Percentiles rank a stretch among this genome's conserved stretches.
These are phyloP conservation scores for Rhadinocentrus ornatus DNA, from an alignment of 2,797 vertebrate genomes.

Conservation along the genomic window DNA sequence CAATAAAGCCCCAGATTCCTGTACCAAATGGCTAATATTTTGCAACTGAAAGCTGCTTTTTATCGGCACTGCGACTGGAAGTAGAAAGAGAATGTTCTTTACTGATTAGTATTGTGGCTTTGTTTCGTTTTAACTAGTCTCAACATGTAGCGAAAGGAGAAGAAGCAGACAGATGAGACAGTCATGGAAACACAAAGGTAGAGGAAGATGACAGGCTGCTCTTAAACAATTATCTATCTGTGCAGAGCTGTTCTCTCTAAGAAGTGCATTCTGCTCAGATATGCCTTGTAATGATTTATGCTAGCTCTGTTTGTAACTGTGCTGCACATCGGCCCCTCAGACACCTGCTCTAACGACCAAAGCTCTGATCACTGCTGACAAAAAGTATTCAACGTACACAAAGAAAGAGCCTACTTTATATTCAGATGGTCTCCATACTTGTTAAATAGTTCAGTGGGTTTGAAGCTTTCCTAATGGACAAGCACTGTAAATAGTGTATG, in stretches of 20 bases:
- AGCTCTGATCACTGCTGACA: conserved; percentile 68
- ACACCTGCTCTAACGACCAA: conserved; percentile 62
- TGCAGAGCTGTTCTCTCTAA: conserved; percentile 49
- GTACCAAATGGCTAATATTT: conserved; percentile 51
- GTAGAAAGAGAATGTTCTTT: conserved; percentile 62
- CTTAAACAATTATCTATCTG: conserved; percentile 68
- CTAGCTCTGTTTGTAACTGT: conserved; percentile 50
- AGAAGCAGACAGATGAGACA: conserved; percentile 65
- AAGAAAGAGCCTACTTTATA: conserved; percentile 28
- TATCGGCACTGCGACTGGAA: conserved; percentile 53
- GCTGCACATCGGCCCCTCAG: conserved; percentile 56
- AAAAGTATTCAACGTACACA: conserved; percentile 46
- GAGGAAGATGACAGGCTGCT: conserved; percentile 63
- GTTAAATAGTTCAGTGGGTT: conserved; percentile 64
- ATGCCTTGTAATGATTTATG: conserved; percentile 55
- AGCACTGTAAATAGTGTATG: conserved; percentile 71
- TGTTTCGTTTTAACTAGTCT: conserved; percentile 69
- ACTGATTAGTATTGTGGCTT: conserved; percentile 72
- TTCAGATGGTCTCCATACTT: conserved; percentile 54
- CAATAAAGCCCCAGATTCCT: conserved; percentile 53
- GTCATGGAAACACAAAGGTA: conserved; percentile 74
- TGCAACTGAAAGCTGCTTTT: conserved; percentile 51
- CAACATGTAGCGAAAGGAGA: conserved; percentile 52
- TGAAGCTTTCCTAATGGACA: conserved; percentile 56
- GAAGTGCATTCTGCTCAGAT: conserved; percentile 52